Evolutionary conservation across 2,888 invertebrate genomes (phyloP).

Genomic region (Synanthedon myopaeformis): DNA sequence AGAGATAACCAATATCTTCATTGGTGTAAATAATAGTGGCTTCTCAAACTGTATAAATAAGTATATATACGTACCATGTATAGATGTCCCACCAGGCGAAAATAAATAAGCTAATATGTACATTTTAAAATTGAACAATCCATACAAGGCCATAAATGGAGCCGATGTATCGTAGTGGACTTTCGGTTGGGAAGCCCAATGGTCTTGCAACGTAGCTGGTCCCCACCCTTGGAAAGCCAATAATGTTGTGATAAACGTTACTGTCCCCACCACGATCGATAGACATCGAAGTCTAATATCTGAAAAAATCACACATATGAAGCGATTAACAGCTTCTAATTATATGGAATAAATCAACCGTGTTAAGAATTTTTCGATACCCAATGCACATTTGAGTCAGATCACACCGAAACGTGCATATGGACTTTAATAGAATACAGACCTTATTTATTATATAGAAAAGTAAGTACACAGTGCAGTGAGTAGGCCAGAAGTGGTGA

Average conservation of each 20-base stretch:
- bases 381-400: no score
- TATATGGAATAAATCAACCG: no score
- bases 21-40: no score
- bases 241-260: conserved; percentile 78
- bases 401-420: no score
- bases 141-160: conserved; percentile 96
- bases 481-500: no score
- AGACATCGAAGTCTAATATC: conserved; percentile 93
- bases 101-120: conserved; percentile 96
- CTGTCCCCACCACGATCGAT: conserved; percentile 86
- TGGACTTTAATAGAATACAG: no score
- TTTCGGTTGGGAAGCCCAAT: conserved; percentile 90
- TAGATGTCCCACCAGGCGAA: conserved; percentile 84
- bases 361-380: no score
- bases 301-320: conserved; percentile 53
- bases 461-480: no score
- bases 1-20: no score
- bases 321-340: no score
- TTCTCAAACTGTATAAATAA: no score
- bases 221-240: conserved; percentile 89
- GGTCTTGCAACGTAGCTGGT: conserved; percentile 90
- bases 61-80: conserved; percentile 57
- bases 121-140: conserved; percentile 92
- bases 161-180: conserved; percentile 92
- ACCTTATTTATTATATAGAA: no score